Base-by-base conservation (phyloP, 2,888 invertebrate species). In the Chouioia cunea region DNA sequence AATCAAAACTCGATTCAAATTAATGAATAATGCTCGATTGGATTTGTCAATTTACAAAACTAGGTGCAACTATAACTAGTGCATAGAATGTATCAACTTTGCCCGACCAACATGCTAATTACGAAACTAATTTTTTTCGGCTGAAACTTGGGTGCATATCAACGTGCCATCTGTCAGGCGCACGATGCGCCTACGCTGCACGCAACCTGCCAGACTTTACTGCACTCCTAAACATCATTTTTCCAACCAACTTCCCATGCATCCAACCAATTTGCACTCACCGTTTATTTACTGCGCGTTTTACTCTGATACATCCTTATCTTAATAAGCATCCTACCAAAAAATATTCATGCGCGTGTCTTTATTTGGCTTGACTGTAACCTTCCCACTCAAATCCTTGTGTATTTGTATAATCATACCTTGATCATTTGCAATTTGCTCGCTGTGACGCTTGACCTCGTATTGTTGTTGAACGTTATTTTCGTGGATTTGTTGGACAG, bases 191-290 rank as follows among this genome's bases (percentile, higher is more conserved):
- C 77, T 75, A 50, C 16, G 23, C 54, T 4, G 53, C 74, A 75
- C 66, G 79, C 78, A 77, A 79, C 76, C 72, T 64, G 62, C 60
- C 65, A 47, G 58, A 63, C 73, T 52, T 59, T 16, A 53, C 58
- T 73, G 68, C 71, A 69, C 62, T 62, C 52, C 62, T 48, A 60
- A 65, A 65, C 65, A 65, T 65, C 56, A 64, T 53, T 70, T 64
- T 16, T 52, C 18, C 58, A 70, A 58, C 18, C 58, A 46, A 53
- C 52, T 65, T 48, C 48, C 44, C 65, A n/a, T 60, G 6, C 27
- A 3, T 27, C 27, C 4, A 27, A 4, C 6, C 27, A 27, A 27
- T 27, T 6, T 27, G 27, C 27, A 6, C 27, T 27, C 27, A 27
- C 4, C 27, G 6, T 27, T n/a, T n/a, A n/a, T n/a, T n/a, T n/a